Evolutionary conservation across 64 coral and sea anemone genomes (phyloP), one percentile per base, ranked within the genome.

Genomic region (Porites australiensis): DNA sequence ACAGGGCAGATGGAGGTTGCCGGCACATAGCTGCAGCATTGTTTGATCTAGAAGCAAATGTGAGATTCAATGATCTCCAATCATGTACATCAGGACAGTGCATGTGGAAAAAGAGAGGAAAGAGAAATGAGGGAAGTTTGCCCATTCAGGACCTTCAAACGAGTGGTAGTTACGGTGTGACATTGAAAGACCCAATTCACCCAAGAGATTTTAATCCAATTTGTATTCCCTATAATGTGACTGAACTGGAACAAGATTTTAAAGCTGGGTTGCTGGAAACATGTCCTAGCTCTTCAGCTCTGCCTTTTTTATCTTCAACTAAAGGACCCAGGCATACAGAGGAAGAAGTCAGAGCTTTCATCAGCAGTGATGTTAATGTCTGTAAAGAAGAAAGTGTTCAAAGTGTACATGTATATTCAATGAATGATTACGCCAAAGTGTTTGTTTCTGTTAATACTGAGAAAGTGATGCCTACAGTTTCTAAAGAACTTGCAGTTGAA

Each of bases 351-450:
- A 82, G 54, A 14, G 79, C 54, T 49, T 66, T 85, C 9, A 50
- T 64, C 16, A 66, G 22, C 27, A 48, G 48, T 85, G 61, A 85
- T 66, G 18, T 66, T 47, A 85, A 85, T 67, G 61, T 85, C 65
- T 20, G 43, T 48, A 85, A 85, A 49, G 23, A 85, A 67, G 82
- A 85, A 85, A 69, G 47, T 45, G 82, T 85, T 69, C 13, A 66
- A 69, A 69, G 60, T 85, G 82, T 66, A 6, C 5, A 85, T 85
- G 65, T 85, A 47, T 85, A 62, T 67, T 66, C 82, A 85, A 85
- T 85, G 65, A 85, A 8, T 77, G 75, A 77, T 54, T 54, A 77
- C 12, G 51, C 75, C 3, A 77, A 77, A 77, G 8, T 74, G 7
- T 74, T 74, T 74, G 75, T 77, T 70, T 70, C 66, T 70, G 66